Conservation (phyloP, 2,888 invertebrate species). For the Geophilus truncorum region DNA sequence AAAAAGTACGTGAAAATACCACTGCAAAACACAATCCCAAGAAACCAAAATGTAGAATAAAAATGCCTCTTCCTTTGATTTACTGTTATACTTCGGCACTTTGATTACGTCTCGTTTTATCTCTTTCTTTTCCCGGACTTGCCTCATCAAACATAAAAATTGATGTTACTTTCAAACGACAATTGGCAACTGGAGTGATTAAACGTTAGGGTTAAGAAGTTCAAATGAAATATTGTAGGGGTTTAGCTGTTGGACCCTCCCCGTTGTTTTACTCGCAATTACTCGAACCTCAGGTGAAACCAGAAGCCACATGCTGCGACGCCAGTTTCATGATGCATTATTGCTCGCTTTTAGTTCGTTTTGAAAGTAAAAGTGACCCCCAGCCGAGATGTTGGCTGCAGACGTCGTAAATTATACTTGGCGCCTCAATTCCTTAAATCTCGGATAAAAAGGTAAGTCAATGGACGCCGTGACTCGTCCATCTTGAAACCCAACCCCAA, state of each 20-base stretch:
- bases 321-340: not conserved
- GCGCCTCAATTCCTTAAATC: conserved; percentile 27
- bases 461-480: conserved; percentile 14
- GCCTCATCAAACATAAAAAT: no score
- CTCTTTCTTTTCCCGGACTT: no score
- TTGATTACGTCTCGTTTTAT: no score
- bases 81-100: no score
- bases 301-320: conserved; percentile 4
- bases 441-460: not conserved
- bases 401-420: not conserved
- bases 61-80: no score
- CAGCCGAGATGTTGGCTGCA: not conserved
- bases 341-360: not conserved
- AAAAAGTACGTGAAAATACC: no score
- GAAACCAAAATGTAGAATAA: no score
- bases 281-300: conserved; percentile 13
- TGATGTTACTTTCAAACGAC: not conserved
- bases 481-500: not conserved
- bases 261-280: conserved; percentile 3
- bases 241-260: not conserved
- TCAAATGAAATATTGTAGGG: conserved; percentile 6
- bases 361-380: conserved; percentile 14
- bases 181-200: not conserved
- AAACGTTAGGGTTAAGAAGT: not conserved
- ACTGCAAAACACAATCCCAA: no score